Base-by-base conservation (phyloP, 2,888 invertebrate species). In the Hyposoter dolosus region DNA sequence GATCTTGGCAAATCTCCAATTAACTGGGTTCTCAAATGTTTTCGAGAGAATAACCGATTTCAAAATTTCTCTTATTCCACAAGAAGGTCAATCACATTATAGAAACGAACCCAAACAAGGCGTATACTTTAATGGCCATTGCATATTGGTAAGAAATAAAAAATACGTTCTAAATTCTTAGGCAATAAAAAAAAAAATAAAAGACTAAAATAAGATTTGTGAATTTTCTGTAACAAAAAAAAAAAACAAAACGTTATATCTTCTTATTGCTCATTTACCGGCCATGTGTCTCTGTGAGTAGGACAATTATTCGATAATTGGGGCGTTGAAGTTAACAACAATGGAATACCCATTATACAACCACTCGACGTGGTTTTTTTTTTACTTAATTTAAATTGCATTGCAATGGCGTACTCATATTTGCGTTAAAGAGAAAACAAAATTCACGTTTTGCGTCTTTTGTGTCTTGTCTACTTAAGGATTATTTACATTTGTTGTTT, bases 331-430 rank as follows among this genome's bases (percentile, higher is more conserved):
- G 50, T 47, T 32, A 47, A 40, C 63, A 69, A 69, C 19, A 66
- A 71, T 68, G 19, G 72, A 79, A 83, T 50, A 72, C 56, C 68
- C 66, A 74, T 65, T 75, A 66, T 76, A 80, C 56, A 74, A 78
- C 84, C 79, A 83, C 82, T 71, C 84, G 69, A 83, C 78, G 79
- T 66, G 85, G 88, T 81, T 74, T 69, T 81, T 40, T n/a, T 43
- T 17, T 86, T 89, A 90, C 89, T 89, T 90, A 87, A 90, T 10
- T 74, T 90, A 90, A 91, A 92, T 92, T 93, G 93, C 92, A 93
- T 92, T 93, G 93, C 89, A 93, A 91, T 91, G 93, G 91, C 91
- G 88, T 90, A 88, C 88, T 82, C 80, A 79, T 88, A 81, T 87
- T 85, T 72, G 82, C 74, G 50, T 53, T 40, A 65, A 81, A 81